Percentiles rank a stretch among this genome's conserved stretches.
Conservation (phyloP, 92 coral and sea anemone species). For the Meandrina meandrites region DNA sequence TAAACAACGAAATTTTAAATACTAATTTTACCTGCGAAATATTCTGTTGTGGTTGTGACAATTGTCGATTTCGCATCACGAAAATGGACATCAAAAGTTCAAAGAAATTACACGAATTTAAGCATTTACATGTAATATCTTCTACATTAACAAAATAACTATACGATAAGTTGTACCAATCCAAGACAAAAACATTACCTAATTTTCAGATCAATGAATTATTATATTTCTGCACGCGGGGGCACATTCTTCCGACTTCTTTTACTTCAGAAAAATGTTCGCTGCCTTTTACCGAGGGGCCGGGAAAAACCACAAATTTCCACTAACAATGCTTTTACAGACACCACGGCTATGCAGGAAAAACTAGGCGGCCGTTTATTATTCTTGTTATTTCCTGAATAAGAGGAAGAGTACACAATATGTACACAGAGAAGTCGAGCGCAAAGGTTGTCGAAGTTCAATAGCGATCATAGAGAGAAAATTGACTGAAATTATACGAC, state of each 20-base stretch:
- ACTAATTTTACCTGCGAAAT: constrained; percentile 17
- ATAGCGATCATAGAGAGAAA: background rate
- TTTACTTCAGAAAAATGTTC: background rate
- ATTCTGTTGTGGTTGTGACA: background rate
- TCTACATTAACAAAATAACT: background rate
- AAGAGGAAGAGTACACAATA: constrained; percentile 18
- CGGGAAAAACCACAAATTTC: constrained; percentile 17
- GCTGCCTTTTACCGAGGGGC: background rate
- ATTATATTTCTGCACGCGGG: background rate
- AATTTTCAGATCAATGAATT: background rate
- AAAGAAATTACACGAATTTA: background rate
- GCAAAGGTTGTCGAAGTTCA: background rate
- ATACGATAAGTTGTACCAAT: background rate
- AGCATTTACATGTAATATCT: background rate
- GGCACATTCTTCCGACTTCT: constrained; percentile 5
- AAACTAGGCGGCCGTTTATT: constrained; percentile 32
- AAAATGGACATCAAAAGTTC: background rate
- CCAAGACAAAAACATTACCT: background rate
- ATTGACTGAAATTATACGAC: background rate
- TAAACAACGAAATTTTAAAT: background rate
- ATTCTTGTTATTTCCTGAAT: constrained; percentile 33
- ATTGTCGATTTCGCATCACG: constrained; percentile 5
- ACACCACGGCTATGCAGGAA: constrained; percentile 31
- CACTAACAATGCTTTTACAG: background rate
- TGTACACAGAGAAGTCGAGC: background rate